Conservation (phyloP, 1,140 invertebrate genomes). For the Stegodyphus dumicola region DNA sequence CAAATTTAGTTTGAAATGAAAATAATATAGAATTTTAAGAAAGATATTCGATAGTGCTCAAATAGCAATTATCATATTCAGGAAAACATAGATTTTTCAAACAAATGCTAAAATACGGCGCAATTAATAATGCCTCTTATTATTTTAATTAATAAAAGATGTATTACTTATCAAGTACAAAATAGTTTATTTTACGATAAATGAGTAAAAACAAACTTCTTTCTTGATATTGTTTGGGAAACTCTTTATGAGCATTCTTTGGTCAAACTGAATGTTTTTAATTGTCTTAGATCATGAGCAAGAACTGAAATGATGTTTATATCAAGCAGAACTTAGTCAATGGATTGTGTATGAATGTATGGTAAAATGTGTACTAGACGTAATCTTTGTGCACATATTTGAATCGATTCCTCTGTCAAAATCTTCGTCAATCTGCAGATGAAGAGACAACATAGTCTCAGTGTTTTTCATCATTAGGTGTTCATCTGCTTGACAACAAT, state of each 20-base stretch:
- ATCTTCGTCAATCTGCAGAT: too few relatives aligned
- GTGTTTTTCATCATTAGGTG: background rate
- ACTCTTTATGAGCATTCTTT: too few relatives aligned
- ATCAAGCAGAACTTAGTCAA: background rate
- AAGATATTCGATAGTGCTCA: background rate
- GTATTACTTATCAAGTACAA: too few relatives aligned
- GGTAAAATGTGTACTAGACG: background rate
- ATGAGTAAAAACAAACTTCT: too few relatives aligned
- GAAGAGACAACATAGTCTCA: background rate
- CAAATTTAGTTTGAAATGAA: background rate
- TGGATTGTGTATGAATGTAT: slow-evolving; percentile 1
- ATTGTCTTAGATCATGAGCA: background rate
- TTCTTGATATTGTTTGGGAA: too few relatives aligned
- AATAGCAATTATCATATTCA: background rate
- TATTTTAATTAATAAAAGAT: too few relatives aligned
- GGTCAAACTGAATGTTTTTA: background rate
- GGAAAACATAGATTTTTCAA: background rate
- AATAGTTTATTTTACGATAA: too few relatives aligned
- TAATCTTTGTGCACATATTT: background rate
- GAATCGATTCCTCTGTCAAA: too few relatives aligned
- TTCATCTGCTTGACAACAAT: slow-evolving; percentile 24
- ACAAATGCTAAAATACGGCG: too few relatives aligned
- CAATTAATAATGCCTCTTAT: too few relatives aligned
- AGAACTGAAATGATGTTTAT: background rate
- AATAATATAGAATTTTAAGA: background rate